Conservation (phyloP, 64 coral and sea anemone species). For the Actinia tenebrosa region DNA sequence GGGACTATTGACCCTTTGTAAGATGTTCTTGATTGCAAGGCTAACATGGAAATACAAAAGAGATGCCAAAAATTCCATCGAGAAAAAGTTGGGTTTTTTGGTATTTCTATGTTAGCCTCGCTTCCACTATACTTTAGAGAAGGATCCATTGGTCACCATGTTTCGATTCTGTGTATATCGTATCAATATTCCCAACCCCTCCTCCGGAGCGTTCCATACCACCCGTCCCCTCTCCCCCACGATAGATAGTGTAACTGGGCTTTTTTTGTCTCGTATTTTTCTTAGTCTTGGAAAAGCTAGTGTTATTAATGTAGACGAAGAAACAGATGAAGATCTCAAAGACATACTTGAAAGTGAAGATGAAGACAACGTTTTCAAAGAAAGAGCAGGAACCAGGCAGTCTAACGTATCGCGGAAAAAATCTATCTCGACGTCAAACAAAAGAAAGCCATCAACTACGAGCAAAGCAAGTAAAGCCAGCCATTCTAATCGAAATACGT, state of each 20-base stretch:
- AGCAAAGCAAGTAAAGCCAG: neutral
- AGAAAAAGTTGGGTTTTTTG: no score
- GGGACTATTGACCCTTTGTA: no score
- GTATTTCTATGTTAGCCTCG: no score
- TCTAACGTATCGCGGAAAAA: neutral
- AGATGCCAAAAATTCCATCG: no score
- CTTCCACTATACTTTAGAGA: no score
- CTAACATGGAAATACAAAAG: no score
- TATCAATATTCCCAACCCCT: no score
- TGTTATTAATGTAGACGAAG: slow-evolving; percentile 39
- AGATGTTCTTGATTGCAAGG: no score
- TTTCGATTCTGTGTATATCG: no score
- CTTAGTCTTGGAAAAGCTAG: slow-evolving; percentile 29
- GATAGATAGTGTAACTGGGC: neutral
- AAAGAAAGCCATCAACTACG: neutral
- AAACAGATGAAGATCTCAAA: slow-evolving; percentile 51
- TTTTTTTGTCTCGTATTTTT: neutral
- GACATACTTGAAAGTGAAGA: slow-evolving; percentile 80
- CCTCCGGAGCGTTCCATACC: no score
- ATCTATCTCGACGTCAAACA: neutral
- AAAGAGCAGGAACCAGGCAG: neutral
- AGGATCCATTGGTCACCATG: no score
- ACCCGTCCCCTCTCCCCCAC: no score
- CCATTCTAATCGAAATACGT: neutral
- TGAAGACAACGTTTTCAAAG: slow-evolving; percentile 20